Conservation (phyloP, 2,113 vertebrate genomes). For the Alligator sinensis region DNA sequence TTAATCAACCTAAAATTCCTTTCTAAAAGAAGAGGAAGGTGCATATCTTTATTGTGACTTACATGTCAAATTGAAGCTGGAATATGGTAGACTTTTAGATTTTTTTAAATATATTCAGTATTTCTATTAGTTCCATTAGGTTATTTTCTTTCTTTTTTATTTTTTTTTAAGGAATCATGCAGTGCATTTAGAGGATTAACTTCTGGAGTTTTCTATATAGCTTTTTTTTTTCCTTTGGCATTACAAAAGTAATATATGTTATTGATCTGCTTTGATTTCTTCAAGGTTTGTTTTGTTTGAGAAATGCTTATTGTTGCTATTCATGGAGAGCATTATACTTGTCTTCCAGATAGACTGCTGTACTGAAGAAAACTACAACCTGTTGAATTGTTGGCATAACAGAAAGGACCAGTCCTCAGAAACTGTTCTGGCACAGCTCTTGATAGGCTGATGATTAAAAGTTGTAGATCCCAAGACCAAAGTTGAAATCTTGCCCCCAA, state of each 20-base stretch:
- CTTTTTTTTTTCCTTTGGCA: not conserved
- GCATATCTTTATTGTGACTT: not conserved
- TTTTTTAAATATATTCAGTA: not conserved
- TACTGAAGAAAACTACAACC: slow-evolving; percentile 31
- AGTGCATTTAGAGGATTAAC: not conserved
- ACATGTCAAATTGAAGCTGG: not conserved
- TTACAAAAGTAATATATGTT: not conserved
- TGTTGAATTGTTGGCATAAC: slow-evolving; percentile 31
- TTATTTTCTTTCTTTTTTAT: not conserved
- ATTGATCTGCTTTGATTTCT: not conserved
- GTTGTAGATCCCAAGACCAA: slow-evolving; percentile 36
- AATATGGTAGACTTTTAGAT: not conserved
- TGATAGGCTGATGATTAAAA: slow-evolving; percentile 58
- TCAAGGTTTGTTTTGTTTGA: slow-evolving; percentile 6
- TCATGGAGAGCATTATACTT: not conserved
- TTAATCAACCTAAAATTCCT: not conserved
- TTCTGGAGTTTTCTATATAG: not conserved
- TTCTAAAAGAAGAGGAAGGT: not conserved
- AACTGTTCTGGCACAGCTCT: slow-evolving; percentile 18
- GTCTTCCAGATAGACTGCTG: slow-evolving; percentile 5
- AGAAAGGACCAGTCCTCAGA: not conserved
- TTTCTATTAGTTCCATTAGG: not conserved
- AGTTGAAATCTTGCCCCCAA: slow-evolving; percentile 43
- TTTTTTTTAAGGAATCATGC: not conserved
- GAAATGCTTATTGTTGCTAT: not conserved